phyloP scores from a whole-genome alignment of 2,797 vertebrate genomes.

The Serranus cabrilla region DNA sequence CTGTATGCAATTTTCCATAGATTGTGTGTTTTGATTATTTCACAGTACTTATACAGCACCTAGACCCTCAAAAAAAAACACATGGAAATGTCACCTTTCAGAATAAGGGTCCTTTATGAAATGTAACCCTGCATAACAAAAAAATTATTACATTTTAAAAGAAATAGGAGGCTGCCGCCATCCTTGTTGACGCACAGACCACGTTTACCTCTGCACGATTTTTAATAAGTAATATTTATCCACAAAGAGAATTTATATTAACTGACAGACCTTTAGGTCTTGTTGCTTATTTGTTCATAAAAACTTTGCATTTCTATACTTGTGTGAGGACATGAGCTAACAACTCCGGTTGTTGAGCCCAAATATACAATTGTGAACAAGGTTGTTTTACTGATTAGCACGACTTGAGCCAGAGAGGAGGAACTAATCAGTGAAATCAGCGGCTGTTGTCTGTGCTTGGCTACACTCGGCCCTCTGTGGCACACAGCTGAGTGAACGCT shows the following conservation, averaged over 20 bases:
- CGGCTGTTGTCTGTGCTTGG: slow-evolving; percentile 69
- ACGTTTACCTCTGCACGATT: slow-evolving; percentile 19
- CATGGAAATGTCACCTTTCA: too few relatives aligned
- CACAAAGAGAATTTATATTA: slow-evolving; percentile 41
- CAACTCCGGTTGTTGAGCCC: slow-evolving; percentile 43
- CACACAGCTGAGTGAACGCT: slow-evolving; percentile 53
- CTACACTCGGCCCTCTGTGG: slow-evolving; percentile 59
- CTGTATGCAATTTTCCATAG: too few relatives aligned
- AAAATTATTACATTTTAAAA: slow-evolving; percentile 31
- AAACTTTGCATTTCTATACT: slow-evolving; percentile 16
- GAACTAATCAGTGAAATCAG: slow-evolving; percentile 74
- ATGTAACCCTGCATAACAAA: slow-evolving; percentile 26
- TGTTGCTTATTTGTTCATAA: slow-evolving; percentile 11
- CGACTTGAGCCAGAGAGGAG: slow-evolving; percentile 56
- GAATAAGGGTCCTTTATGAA: background rate
- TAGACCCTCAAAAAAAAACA: too few relatives aligned
- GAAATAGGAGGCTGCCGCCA: slow-evolving; percentile 34
- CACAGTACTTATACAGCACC: too few relatives aligned
- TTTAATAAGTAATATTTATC: slow-evolving; percentile 53
- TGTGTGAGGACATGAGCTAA: slow-evolving; percentile 51
- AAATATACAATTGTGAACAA: slow-evolving; percentile 53
- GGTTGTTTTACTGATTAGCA: slow-evolving; percentile 72
- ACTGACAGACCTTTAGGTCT: slow-evolving; percentile 25
- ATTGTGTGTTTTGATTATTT: too few relatives aligned
- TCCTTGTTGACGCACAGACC: slow-evolving; percentile 36